Evolutionary conservation across 2,113 vertebrate genomes (phyloP).

Genomic region (Psettodes erumei): DNA sequence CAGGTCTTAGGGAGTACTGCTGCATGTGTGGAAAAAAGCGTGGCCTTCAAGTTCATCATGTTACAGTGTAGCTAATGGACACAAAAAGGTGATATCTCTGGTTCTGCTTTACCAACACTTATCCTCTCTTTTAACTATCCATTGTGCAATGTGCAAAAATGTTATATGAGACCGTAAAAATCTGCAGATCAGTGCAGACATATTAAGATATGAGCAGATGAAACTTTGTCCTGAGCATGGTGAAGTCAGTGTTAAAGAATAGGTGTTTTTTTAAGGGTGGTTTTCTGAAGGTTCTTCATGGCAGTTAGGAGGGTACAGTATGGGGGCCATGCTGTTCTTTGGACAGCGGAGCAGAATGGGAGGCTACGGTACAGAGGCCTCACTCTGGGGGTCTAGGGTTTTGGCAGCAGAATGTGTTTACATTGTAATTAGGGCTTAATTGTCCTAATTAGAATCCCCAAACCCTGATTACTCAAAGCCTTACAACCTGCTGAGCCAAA

Average conservation of each 20-base stretch:
- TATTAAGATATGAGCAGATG: neutral
- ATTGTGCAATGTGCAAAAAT: neutral
- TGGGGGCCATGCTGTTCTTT: constrained; percentile 44
- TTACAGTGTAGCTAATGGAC: neutral
- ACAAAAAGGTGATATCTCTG: neutral
- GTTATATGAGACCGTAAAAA: neutral
- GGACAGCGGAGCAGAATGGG: constrained; percentile 60
- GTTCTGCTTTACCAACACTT: neutral
- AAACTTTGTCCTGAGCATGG: neutral
- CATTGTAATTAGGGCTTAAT: constrained; percentile 83
- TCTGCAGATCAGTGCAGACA: neutral
- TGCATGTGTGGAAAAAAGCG: neutral
- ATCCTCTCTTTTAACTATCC: neutral
- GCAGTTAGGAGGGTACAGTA: constrained; percentile 20
- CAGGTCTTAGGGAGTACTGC: neutral
- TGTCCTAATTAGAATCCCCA: constrained; percentile 79
- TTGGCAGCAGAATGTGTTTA: constrained; percentile 81
- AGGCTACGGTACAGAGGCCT: constrained; percentile 64
- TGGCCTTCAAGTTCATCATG: too few species aligned
- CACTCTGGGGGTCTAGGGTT: constrained; percentile 70
- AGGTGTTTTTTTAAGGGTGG: neutral
- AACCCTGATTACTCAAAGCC: constrained; percentile 71
- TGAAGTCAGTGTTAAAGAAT: neutral
- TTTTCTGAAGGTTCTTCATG: neutral
- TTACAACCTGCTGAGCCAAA: constrained; percentile 67